Conservation (phyloP, 2,797 vertebrate genomes). For the Eleutherodactylus coqui region DNA sequence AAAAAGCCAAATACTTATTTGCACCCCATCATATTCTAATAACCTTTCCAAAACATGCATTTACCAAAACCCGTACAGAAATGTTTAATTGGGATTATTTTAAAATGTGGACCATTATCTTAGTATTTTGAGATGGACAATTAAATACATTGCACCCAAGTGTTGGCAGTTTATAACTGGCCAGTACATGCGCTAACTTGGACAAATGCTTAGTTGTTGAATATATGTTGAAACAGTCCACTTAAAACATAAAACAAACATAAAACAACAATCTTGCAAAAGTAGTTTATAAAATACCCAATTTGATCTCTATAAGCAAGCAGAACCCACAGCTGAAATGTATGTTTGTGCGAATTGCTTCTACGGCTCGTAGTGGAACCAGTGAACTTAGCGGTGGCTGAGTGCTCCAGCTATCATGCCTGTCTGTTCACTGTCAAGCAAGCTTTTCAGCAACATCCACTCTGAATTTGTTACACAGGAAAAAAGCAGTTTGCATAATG, state of each 20-base stretch:
- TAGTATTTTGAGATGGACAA: background rate
- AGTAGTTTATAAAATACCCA: background rate
- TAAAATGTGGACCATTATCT: background rate
- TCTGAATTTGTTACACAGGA: constrained; percentile 66
- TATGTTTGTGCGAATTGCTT: background rate
- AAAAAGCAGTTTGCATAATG: constrained; percentile 70
- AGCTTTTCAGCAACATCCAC: constrained; percentile 66
- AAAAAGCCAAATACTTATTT: no score
- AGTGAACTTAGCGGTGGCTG: constrained; percentile 13
- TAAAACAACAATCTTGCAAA: background rate
- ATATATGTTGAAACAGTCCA: background rate
- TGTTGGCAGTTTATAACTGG: background rate
- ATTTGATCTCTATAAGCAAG: constrained; percentile 1
- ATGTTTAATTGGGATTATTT: background rate
- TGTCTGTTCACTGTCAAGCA: constrained; percentile 65
- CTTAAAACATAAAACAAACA: constrained; percentile 8
- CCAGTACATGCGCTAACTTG: background rate
- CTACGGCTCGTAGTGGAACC: background rate
- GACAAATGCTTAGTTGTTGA: background rate
- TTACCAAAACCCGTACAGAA: background rate
- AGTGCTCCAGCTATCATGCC: background rate
- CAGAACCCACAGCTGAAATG: background rate
- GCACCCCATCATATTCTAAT: no score
- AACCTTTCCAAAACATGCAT: background rate
- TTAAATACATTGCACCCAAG: background rate